Conservation (phyloP, 2,888 invertebrate genomes). For the Cylloceria caligata region DNA sequence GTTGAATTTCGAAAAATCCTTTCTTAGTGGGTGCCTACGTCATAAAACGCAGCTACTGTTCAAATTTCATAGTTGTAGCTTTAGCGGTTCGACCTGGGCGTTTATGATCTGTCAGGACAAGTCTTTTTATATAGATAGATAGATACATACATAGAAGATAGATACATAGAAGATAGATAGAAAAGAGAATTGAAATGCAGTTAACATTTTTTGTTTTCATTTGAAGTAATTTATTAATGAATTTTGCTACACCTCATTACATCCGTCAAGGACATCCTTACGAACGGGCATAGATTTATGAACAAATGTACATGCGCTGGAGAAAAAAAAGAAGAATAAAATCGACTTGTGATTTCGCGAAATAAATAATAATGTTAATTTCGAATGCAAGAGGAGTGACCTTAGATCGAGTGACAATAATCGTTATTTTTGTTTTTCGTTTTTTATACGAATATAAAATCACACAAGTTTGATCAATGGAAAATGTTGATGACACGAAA, state of each 20-base stretch:
- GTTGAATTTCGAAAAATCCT: too few relatives aligned
- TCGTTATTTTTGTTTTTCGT: conserved; percentile 30
- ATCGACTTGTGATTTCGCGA: conserved; percentile 51
- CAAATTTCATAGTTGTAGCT: too few relatives aligned
- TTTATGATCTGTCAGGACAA: too few relatives aligned
- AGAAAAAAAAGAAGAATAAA: conserved; percentile 53
- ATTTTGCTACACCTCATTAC: conserved; percentile 62
- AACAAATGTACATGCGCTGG: conserved; percentile 66
- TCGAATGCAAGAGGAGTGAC: conserved; percentile 58
- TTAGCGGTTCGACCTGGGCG: too few relatives aligned
- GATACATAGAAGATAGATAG: too few relatives aligned
- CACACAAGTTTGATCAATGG: conserved; percentile 92
- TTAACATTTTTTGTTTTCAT: conserved; percentile 14
- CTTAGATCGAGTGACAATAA: conserved; percentile 49
- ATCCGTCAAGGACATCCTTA: conserved; percentile 31
- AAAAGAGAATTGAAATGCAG: not conserved
- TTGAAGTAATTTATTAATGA: conserved; percentile 66
- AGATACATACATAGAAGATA: too few relatives aligned
- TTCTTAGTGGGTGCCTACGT: too few relatives aligned
- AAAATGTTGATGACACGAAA: conserved; percentile 94
- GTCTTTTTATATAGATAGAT: too few relatives aligned
- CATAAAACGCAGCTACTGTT: too few relatives aligned
- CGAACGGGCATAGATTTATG: conserved; percentile 58
- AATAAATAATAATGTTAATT: conserved; percentile 67
- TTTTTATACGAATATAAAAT: conserved; percentile 64